Percentiles rank a stretch among this genome's conserved stretches.
Evolutionary conservation across 2,113 vertebrate species (phyloP).

Genomic region (Pimephales promelas): DNA sequence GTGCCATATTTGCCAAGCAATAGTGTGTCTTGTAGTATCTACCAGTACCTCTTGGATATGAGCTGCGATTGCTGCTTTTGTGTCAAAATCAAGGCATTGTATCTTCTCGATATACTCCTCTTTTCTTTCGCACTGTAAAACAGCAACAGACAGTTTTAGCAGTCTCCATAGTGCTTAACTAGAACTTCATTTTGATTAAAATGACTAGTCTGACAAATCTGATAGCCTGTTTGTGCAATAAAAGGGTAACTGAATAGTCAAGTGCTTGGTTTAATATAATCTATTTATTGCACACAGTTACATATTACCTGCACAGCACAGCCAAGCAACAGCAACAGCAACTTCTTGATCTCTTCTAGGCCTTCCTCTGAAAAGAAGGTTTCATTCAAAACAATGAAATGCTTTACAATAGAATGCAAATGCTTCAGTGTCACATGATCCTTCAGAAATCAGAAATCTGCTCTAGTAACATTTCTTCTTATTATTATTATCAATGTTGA

Average conservation of each 20-base stretch:
- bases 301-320: conserved; percentile 94
- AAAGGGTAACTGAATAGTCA: neutral
- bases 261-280: neutral
- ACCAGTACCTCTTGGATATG: conserved; percentile 94
- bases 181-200: too few species aligned
- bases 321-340: conserved; percentile 90
- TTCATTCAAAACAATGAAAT: neutral
- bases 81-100: conserved; percentile 94
- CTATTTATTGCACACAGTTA: neutral
- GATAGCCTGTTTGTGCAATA: neutral
- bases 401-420: neutral
- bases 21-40: neutral
- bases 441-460: neutral
- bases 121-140: conserved; percentile 92
- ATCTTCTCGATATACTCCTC: conserved; percentile 98
- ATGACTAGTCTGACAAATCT: too few species aligned
- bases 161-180: neutral
- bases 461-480: neutral
- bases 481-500: neutral
- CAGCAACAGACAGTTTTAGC: conserved; percentile 8
- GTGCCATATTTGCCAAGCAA: neutral
- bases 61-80: conserved; percentile 93
- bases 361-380: conserved; percentile 83
- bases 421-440: neutral
- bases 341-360: conserved; percentile 92